These are phyloP conservation scores for Pycnonotus jocosus DNA, from an alignment of 2,113 vertebrate genomes.

Conservation along the genomic window DNA sequence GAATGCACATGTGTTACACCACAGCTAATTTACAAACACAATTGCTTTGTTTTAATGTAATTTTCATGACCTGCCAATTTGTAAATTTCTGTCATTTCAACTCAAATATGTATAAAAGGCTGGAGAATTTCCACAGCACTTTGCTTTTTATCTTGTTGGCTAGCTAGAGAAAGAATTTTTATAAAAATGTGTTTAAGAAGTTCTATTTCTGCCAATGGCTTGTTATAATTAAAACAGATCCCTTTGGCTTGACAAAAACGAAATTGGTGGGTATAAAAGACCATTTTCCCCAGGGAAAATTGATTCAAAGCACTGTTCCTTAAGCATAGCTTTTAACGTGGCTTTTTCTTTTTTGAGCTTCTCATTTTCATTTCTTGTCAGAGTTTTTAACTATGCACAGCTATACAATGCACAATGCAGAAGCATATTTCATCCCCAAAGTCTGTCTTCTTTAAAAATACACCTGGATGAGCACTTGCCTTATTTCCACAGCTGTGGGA, in stretches of 20 bases:
- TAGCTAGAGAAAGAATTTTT: not conserved
- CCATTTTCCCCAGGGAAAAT: not conserved
- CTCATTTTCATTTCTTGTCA: not conserved
- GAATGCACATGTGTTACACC: not conserved
- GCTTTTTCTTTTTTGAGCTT: not conserved
- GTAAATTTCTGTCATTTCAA: not conserved
- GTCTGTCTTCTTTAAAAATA: not conserved
- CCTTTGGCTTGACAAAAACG: not conserved
- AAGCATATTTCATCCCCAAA: not conserved
- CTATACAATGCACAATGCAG: not conserved
- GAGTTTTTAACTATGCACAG: not conserved
- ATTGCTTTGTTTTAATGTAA: not conserved
- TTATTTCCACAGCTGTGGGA: not conserved
- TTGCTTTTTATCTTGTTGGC: not conserved
- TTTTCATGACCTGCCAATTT: not conserved
- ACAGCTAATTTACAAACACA: not conserved
- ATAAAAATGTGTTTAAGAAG: not conserved
- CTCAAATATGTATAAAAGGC: not conserved
- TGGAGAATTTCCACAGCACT: not conserved
- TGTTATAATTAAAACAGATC: not conserved
- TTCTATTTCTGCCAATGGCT: not conserved
- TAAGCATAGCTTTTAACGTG: not conserved
- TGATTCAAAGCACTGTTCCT: not conserved
- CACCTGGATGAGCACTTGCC: not conserved
- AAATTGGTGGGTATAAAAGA: not conserved